Base-by-base conservation (phyloP, 2,797 vertebrate genomes). In the Toxotes lorentzi region DNA sequence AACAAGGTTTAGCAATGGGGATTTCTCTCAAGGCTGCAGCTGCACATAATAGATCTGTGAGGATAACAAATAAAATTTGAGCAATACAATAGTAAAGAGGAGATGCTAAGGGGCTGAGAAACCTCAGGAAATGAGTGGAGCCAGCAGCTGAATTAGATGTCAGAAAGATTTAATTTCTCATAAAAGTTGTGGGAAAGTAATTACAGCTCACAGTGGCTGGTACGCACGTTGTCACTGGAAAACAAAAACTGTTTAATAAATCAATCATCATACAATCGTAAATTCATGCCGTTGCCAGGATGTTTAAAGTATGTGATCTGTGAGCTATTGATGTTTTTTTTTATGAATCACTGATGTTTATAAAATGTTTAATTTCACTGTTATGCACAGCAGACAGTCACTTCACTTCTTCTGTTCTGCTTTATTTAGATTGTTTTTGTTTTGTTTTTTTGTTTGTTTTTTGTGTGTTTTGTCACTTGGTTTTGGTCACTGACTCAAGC, bases 401-500 rank as follows among this genome's bases (percentile, higher is more conserved):
- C 34, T 27, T 75, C 13, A 56, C 32, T 43, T 51, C 58, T 57
- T 64, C 40, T 71, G 7, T 32, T 61, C 14, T 60, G 3, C 78
- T 85, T 66, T 45, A 73, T 76, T 70, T 73, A 30, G 17, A 53
- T 41, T 8, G 43, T 57, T 32, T 56, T 13, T 69, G 34, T 40
- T 59, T 73, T 90, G 35, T 38, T 2, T 34, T 5, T 34, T 3
- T 45, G 10, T 64, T 70, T 77, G 45, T 43, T 71, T 88, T 78
- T 23, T 43, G 16, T 50, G 30, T 21, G 27, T 62, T 70, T 73
- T 32, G 50, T 71, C 51, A 57, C 47, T 76, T 7, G 3, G 23
- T 68, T 82, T 60, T 32, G 73, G 73, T 63, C 70, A 76, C 62
- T 70, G 75, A 80, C 43, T 77, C 56, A 76, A 30, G 47, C 50